Base-by-base conservation (phyloP, 2,113 vertebrate species). In the Orientallactaga bullata region DNA sequence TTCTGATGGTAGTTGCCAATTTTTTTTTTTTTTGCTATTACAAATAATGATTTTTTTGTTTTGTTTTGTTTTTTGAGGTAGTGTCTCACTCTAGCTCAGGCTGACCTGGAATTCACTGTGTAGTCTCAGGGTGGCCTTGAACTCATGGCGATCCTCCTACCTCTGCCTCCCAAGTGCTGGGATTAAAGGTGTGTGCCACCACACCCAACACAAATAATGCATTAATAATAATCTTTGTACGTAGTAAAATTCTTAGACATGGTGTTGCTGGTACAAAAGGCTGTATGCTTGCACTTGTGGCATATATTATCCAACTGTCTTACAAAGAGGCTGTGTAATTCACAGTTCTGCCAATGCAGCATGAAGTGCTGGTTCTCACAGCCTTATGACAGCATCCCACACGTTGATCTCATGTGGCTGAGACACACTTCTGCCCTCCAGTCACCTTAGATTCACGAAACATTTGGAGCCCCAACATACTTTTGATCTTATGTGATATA, bases 261-360 rank as follows among this genome's bases (percentile, higher is more conserved):
- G 90, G 88, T 55, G 65, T 0, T 71, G 85, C 87, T 93, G 68
- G 39, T 90, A 83, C 7, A 5, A 35, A 69, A 78, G 51, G 69
- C 1, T 69, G 32, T 72, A 28, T 11, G 24, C 32, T 55, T 71
- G 61, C 32, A 61, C 30, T 71, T 77, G 37, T 42, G 88, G 79
- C 0, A 47, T 63, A 66, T 7, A 15, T 0, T 11, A 23, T 35
- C 47, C 6, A 18, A 2, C 1, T 5, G 21, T 37, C 71, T 42
- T 89, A 65, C n/a, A 8, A 7, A 30, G 28, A 77, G 5, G 42
- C 8, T 47, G 42, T 47, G 8, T 8, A 47, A 8, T 47, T 47
- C 42, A 47, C 8, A 47, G n/a, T 66, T 18, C 32, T 35, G 47
- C 47, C 77, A 37, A 65, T 15, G 13, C 51, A 0, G 10, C 30